These are phyloP conservation scores for Trachelus tabidus DNA, from an alignment of 2,888 invertebrate species.

Conservation along the genomic window DNA sequence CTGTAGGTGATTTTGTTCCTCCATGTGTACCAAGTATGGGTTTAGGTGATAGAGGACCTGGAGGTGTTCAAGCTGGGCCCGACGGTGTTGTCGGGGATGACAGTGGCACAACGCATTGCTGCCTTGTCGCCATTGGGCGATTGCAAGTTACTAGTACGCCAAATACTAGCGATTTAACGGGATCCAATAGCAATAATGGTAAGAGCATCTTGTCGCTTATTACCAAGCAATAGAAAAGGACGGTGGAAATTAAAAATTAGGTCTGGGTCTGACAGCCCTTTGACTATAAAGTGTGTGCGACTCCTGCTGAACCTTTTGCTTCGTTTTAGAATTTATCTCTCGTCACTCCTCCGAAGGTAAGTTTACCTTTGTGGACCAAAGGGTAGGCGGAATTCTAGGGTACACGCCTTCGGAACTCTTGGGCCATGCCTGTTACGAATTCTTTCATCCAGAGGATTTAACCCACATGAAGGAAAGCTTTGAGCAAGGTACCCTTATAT, in stretches of 20 bases:
- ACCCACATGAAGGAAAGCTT: constrained; percentile 98
- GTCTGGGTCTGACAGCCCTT: neutral
- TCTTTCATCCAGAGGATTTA: constrained; percentile 97
- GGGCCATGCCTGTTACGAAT: constrained; percentile 96
- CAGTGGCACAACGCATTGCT: constrained; percentile 87
- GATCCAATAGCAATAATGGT: constrained; percentile 80
- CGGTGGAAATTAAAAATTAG: neutral
- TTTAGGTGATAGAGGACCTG: constrained; percentile 67
- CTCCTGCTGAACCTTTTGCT: neutral
- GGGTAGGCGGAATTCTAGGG: constrained; percentile 90
- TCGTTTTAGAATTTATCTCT: constrained; percentile 89
- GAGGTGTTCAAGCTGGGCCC: constrained; percentile 77
- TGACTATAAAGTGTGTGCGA: neutral
- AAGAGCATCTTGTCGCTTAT: constrained; percentile 16
- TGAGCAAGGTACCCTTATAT: constrained; percentile 80
- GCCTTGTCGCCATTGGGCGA: constrained; percentile 97
- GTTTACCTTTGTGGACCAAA: constrained; percentile 98
- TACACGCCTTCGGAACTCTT: constrained; percentile 94
- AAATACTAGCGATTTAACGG: constrained; percentile 88
- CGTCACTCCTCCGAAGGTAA: constrained; percentile 97
- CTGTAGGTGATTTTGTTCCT: constrained; percentile 66
- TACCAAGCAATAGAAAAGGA: neutral
- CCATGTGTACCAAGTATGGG: constrained; percentile 68
- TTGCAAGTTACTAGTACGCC: constrained; percentile 97
- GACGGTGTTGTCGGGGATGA: constrained; percentile 75